Evolutionary conservation across 2,797 vertebrate genomes (phyloP).

Genomic region (Sebastes flavidus): DNA sequence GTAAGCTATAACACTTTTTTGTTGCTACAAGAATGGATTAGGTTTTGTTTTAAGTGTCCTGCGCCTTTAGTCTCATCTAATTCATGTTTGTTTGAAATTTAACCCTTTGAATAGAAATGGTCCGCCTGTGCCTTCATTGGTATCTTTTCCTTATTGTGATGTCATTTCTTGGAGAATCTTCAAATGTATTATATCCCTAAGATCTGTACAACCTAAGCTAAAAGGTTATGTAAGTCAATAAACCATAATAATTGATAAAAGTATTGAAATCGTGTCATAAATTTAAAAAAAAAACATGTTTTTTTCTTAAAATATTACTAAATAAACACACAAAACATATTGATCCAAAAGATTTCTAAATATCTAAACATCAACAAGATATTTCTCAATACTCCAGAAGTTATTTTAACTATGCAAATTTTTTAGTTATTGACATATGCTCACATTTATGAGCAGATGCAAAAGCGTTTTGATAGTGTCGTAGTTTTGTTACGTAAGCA

Average conservation of each 20-base stretch:
- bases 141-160: too few relatives aligned
- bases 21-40: background rate
- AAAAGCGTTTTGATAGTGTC: too few relatives aligned
- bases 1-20: background rate
- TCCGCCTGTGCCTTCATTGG: rapidly evolving
- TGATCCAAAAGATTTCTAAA: background rate
- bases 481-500: too few relatives aligned
- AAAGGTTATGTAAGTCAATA: rapidly evolving
- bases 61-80: background rate
- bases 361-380: background rate
- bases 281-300: too few relatives aligned
- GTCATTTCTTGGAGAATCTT: too few relatives aligned
- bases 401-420: background rate
- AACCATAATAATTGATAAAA: too few relatives aligned
- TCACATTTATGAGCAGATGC: background rate
- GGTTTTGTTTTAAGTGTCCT: background rate
- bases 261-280: too few relatives aligned
- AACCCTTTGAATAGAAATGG: too few relatives aligned
- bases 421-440: background rate
- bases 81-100: background rate
- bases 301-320: background rate
- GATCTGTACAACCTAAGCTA: too few relatives aligned
- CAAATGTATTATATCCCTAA: too few relatives aligned
- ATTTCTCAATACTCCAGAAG: background rate
- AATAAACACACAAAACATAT: background rate